These are phyloP conservation scores for Lethenteron camtschaticum DNA, from an alignment of 2,113 vertebrate species.

Conservation along the genomic window DNA sequence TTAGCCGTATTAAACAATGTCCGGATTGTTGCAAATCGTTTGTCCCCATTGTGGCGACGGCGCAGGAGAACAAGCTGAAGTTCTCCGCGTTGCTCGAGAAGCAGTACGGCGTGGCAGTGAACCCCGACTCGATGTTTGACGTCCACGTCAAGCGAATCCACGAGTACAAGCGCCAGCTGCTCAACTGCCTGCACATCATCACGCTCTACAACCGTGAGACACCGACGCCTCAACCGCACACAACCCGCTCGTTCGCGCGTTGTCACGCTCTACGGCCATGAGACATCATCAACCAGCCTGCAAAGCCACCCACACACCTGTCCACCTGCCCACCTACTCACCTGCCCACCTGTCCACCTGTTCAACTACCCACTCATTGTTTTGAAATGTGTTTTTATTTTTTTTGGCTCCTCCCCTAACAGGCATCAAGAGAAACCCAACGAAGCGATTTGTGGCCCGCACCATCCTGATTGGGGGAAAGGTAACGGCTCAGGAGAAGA, in stretches of 20 bases:
- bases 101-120: constrained; percentile 46
- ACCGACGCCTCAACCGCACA: too few relatives aligned
- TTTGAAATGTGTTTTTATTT: neutral
- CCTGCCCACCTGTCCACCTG: too few relatives aligned
- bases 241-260: too few relatives aligned
- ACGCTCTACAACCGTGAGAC: constrained; percentile 47
- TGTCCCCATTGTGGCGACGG: too few relatives aligned
- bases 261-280: too few relatives aligned
- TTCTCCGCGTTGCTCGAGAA: constrained; percentile 40
- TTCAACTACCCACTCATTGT: too few relatives aligned
- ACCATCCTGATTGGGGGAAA: constrained; percentile 61
- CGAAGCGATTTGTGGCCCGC: constrained; percentile 42
- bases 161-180: constrained; percentile 56
- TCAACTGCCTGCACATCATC: constrained; percentile 49
- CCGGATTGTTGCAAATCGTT: too few relatives aligned
- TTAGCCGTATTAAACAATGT: too few relatives aligned
- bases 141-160: constrained; percentile 65
- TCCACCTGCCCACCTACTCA: too few relatives aligned
- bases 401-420: constrained; percentile 10
- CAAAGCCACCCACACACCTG: too few relatives aligned
- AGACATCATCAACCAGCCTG: too few relatives aligned
- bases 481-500: constrained; percentile 19
- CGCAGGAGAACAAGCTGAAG: constrained; percentile 58
- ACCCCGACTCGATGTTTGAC: constrained; percentile 46
- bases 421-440: constrained; percentile 50